Percentiles rank a stretch among this genome's conserved stretches.
Evolutionary conservation across 2,888 invertebrate species (phyloP).

Genomic region (Drosophila subquinaria): DNA sequence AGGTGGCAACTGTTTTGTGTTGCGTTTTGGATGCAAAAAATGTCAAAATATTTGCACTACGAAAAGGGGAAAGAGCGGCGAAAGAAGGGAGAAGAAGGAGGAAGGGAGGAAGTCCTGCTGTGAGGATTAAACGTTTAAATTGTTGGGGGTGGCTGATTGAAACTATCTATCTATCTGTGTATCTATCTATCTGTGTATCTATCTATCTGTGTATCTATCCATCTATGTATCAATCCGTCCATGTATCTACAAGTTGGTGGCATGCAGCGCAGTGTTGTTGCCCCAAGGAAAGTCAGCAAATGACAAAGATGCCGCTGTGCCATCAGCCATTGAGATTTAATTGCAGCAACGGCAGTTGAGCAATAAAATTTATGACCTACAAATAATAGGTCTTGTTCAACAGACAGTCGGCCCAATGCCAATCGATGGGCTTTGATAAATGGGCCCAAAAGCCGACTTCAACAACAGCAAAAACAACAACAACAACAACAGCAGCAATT

Average conservation of each 20-base stretch:
- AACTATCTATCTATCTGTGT: background rate
- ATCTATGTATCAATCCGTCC: too few relatives aligned
- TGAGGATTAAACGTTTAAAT: constrained; percentile 17
- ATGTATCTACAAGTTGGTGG: constrained; percentile 1
- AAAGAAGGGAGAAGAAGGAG: background rate
- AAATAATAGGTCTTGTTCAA: constrained; percentile 82
- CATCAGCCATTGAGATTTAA: constrained; percentile 81
- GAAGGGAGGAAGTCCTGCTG: constrained; percentile 9
- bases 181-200: background rate
- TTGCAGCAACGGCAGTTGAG: constrained; percentile 83
- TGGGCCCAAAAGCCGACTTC: constrained; percentile 47
- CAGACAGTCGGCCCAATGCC: constrained; percentile 44
- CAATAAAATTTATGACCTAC: constrained; percentile 85
- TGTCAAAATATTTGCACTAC: constrained; percentile 55
- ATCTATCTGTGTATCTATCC: background rate
- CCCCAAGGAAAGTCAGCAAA: constrained; percentile 36
- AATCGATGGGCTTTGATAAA: constrained; percentile 72
- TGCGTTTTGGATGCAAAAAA: constrained; percentile 31
- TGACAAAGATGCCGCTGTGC: constrained; percentile 68
- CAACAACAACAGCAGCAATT: constrained; percentile 21
- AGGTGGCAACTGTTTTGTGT: constrained; percentile 20
- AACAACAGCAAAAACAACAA: constrained; percentile 27
- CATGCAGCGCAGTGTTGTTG: constrained; percentile 10
- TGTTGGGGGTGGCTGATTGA: constrained; percentile 4
- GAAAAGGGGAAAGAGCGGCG: background rate